phyloP scores from a whole-genome alignment of 2,888 invertebrate species.

The Anthophora plumipes region DNA sequence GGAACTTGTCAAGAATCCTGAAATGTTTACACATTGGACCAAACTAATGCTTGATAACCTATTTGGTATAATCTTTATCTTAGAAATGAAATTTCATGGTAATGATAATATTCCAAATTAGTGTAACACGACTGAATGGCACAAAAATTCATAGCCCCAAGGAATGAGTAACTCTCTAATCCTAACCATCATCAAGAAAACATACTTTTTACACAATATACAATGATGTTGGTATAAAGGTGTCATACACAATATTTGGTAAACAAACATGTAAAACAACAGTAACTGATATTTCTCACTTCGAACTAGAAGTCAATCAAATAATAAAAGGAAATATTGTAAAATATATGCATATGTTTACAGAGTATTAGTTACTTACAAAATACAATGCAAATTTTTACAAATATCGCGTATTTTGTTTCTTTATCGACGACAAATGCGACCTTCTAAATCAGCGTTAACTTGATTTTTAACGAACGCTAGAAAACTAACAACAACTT shows the following conservation, averaged over 20 bases:
- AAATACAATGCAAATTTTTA: slow-evolving; percentile 18
- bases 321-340: neutral
- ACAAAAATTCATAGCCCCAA: neutral
- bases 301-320: neutral
- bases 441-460: neutral
- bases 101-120: neutral
- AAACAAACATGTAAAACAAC: neutral
- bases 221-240: neutral
- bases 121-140: neutral
- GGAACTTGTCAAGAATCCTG: slow-evolving; percentile 30
- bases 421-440: slow-evolving; percentile 1
- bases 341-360: neutral
- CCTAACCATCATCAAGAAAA: neutral
- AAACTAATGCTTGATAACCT: slow-evolving; percentile 63
- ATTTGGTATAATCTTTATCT: slow-evolving; percentile 48
- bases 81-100: slow-evolving; percentile 1
- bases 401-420: neutral
- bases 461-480: slow-evolving; percentile 12
- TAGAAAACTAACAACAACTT: slow-evolving; percentile 29
- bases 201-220: neutral
- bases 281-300: neutral
- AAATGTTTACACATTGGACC: slow-evolving; percentile 60
- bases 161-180: neutral
- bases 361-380: neutral
- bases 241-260: neutral